Evolutionary conservation across 2,888 invertebrate species (phyloP).

Genomic region (Apodemia zela): DNA sequence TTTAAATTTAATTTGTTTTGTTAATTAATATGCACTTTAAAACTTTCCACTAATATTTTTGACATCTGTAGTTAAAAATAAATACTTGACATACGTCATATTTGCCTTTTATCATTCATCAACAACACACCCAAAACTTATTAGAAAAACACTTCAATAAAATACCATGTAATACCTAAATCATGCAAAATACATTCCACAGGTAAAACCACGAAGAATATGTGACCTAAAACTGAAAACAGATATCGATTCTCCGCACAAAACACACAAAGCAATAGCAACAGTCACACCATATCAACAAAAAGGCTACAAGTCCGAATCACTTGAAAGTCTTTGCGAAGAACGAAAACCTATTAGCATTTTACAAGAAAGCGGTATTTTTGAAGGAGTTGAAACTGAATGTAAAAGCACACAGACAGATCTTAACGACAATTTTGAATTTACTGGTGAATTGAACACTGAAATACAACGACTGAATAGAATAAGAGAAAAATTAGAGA

Average conservation of each 20-base stretch:
- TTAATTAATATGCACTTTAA: no score
- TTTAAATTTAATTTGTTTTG: no score
- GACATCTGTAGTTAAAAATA: neutral
- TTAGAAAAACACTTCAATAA: neutral
- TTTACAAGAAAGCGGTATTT: constrained; percentile 87
- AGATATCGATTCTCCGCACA: constrained; percentile 63
- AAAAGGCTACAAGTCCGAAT: constrained; percentile 71
- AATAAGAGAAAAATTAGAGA: constrained; percentile 82
- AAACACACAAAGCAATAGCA: constrained; percentile 80
- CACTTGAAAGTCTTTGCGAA: constrained; percentile 68
- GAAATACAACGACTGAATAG: constrained; percentile 83
- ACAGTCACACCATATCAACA: constrained; percentile 83
- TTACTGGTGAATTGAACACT: constrained; percentile 77
- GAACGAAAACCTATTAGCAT: constrained; percentile 77
- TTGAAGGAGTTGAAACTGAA: constrained; percentile 81
- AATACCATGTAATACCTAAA: neutral
- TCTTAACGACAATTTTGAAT: constrained; percentile 75
- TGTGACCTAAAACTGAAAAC: constrained; percentile 62
- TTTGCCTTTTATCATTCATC: neutral
- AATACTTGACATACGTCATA: neutral
- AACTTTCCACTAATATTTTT: no score
- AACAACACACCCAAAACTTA: neutral
- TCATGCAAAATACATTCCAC: constrained; percentile 33
- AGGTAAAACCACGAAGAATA: constrained; percentile 69
- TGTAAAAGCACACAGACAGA: constrained; percentile 79